Base-by-base conservation (phyloP, 1,140 invertebrate species). In the Drosophila burlai region DNA sequence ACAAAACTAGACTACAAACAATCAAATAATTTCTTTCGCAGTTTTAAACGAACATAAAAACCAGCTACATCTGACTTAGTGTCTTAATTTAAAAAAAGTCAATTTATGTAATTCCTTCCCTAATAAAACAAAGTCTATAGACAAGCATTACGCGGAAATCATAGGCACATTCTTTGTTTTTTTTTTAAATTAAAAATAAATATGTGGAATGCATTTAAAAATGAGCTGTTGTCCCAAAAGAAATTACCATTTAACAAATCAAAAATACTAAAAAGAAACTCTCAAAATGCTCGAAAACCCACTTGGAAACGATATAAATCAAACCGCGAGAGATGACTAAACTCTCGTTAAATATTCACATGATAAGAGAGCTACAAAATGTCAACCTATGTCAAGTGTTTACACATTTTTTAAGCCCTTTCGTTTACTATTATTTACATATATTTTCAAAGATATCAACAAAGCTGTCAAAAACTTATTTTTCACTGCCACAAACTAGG, bases 71-170 rank as follows among this genome's bases (percentile, higher is more conserved):
- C 26, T 71, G 66, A 34, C 21, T 59, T 10, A 29, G 50, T 49
- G 66, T 52, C 69, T 59, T 10, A 49, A 59, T 24, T 24, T 18
- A 47, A 62, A 52, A 47, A 11, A 40, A 52, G 40, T 49, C 36
- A 50, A 43, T 50, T 75, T 55, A 58, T 11, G 18, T 42, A 43
- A 16, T 13, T 10, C 29, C 18, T 26, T 24, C 18, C 18, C 0
- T 5, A 21, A 46, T 24, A 47, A 18, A 24, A 16, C 21, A 46
- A 46, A 21, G 11, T 7, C 1, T 13, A 46, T 45, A n/a, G 18
- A 2, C 4, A 21, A 46, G 5, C 45, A 46, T 21, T 47, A 26
- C 4, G 15, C 24, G 29, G 16, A 16, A 29, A 50, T 50, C 49
- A 29, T 18, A 29, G 21, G 21, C 15, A n/a, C 26, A 50, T 2